Conservation (phyloP, 2,113 vertebrate genomes). For the Mastomys natalensis region DNA sequence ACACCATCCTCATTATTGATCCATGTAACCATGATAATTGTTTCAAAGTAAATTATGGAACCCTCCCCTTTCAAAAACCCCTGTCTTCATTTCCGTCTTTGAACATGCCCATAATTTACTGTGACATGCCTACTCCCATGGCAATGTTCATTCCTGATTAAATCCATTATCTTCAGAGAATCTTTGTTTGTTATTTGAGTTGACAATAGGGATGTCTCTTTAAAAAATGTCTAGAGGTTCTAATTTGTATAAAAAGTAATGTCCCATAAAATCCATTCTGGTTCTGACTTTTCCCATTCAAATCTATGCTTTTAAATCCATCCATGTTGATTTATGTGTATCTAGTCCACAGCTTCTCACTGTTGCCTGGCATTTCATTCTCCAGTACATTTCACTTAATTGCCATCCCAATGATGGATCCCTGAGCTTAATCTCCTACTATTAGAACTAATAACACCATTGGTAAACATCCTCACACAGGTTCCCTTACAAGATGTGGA, state of each 20-base stretch:
- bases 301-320: conserved; percentile 37
- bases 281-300: conserved; percentile 49
- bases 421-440: conserved; percentile 57
- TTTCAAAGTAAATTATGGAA: background rate
- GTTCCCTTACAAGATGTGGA: conserved; percentile 57
- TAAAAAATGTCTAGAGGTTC: conserved; percentile 58
- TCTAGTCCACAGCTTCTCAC: background rate
- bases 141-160: conserved; percentile 34
- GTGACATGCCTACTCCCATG: background rate
- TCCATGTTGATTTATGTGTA: conserved; percentile 5
- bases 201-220: conserved; percentile 42
- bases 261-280: conserved; percentile 30
- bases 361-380: conserved; percentile 46
- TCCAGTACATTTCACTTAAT: conserved; percentile 61
- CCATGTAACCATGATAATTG: background rate
- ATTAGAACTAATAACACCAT: conserved; percentile 58
- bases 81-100: background rate
- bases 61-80: background rate
- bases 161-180: conserved; percentile 39
- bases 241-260: conserved; percentile 62
- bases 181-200: conserved; percentile 5
- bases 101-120: background rate
- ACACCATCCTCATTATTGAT: background rate
- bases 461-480: conserved; percentile 55
- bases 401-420: conserved; percentile 33